phyloP scores from a whole-genome alignment of 2,113 vertebrate species.

The Fulica atra region DNA sequence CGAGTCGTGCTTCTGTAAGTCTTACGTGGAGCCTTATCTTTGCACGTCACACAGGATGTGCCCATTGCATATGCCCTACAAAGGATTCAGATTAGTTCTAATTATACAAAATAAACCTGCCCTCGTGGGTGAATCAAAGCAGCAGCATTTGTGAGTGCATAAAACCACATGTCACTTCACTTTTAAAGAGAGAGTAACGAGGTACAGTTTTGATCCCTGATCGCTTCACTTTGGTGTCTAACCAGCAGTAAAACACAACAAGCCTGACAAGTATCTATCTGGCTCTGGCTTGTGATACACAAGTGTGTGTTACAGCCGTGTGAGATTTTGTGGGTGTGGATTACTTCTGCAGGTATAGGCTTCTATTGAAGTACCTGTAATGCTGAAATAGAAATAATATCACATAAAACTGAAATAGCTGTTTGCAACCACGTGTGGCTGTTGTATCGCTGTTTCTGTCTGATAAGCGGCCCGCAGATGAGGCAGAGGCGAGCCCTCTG shows the following conservation, averaged over 20 bases:
- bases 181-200: not conserved
- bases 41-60: conserved; percentile 25
- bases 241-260: not conserved
- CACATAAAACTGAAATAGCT: not conserved
- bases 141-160: not conserved
- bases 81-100: not conserved
- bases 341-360: not conserved
- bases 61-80: not conserved
- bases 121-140: not conserved
- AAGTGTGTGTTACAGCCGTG: not conserved
- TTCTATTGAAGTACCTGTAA: not conserved
- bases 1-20: not conserved
- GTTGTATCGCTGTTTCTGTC: not conserved
- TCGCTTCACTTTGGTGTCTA: not conserved
- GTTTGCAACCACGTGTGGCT: not conserved
- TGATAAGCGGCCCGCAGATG: not conserved
- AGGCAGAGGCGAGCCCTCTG: not conserved
- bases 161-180: not conserved
- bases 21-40: not conserved
- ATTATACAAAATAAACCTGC: not conserved
- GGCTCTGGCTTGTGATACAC: not conserved
- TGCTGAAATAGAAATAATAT: not conserved
- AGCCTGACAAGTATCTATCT: not conserved
- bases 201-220: not conserved
- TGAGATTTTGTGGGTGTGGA: not conserved